Conservation (phyloP, 2,113 vertebrate genomes). For the Hemicordylus capensis region DNA sequence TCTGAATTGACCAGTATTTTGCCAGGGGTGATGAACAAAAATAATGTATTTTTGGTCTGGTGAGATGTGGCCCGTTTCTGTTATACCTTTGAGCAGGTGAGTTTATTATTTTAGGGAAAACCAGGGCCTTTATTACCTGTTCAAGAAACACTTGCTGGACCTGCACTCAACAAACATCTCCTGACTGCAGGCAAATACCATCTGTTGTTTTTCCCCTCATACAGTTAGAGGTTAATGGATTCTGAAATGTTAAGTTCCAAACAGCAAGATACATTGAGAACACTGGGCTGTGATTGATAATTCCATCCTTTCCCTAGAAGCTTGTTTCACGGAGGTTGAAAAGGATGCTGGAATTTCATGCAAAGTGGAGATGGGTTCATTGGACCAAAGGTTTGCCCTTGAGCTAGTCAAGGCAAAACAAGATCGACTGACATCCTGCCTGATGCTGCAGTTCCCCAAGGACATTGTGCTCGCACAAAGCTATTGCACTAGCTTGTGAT, state of each 20-base stretch:
- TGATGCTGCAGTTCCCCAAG: no score
- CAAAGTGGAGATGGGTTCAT: neutral
- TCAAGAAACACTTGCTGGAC: conserved; percentile 54
- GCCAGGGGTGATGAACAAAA: neutral
- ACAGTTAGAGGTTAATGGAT: conserved; percentile 68
- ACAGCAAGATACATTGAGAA: conserved; percentile 47
- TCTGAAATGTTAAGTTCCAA: conserved; percentile 68
- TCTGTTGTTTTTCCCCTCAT: conserved; percentile 54
- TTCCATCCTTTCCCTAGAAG: conserved; percentile 26
- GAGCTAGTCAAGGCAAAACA: conserved; percentile 11
- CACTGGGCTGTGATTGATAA: conserved; percentile 45
- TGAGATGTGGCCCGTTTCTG: neutral
- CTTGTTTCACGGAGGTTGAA: neutral
- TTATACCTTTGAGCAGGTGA: neutral
- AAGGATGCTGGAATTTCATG: neutral
- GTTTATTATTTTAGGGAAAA: neutral
- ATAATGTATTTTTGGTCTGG: neutral
- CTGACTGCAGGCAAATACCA: conserved; percentile 65
- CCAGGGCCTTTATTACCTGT: conserved; percentile 54
- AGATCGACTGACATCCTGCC: no score
- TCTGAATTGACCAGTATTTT: neutral
- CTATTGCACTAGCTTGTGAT: no score
- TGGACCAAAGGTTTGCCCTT: neutral
- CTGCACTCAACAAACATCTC: conserved; percentile 66
- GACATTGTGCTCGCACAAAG: no score